These are phyloP conservation scores for Chondrosia reniformis DNA, from an alignment of 37 sponge, comb jelly and placozoan genomes.

Conservation along the genomic window DNA sequence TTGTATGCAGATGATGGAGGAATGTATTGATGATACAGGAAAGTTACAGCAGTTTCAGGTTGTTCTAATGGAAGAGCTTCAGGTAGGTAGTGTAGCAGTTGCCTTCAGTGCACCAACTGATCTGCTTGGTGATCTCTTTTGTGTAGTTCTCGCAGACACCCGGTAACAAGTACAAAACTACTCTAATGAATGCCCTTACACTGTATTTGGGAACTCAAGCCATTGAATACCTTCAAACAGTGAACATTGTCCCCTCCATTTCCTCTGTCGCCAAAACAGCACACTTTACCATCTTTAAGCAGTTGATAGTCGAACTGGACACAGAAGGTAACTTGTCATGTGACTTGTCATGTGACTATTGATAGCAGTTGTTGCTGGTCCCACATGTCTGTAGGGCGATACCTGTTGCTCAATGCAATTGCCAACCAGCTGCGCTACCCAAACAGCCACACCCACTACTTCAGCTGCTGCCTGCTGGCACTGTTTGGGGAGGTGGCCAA, in stretches of 20 bases:
- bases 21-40: not conserved
- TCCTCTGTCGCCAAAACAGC: slow-evolving; percentile 87
- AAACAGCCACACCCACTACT: slow-evolving; percentile 99
- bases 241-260: slow-evolving; percentile 70
- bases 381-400: slow-evolving; percentile 72
- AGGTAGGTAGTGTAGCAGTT: not conserved
- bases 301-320: slow-evolving; percentile 89
- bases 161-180: slow-evolving; percentile 89
- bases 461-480: slow-evolving; percentile 93
- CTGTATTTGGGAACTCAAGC: slow-evolving; percentile 94
- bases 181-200: slow-evolving; percentile 94
- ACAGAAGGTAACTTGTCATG: slow-evolving; percentile 75
- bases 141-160: slow-evolving; percentile 69
- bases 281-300: slow-evolving; percentile 97
- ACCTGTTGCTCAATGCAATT: slow-evolving; percentile 96
- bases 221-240: slow-evolving; percentile 79
- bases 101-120: not conserved
- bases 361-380: not conserved
- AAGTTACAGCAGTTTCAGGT: not conserved
- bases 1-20: not conserved
- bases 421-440: slow-evolving; percentile 98
- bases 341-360: not conserved
- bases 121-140: not conserved
- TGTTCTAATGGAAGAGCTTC: not conserved
- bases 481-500: slow-evolving; percentile 89